A percentile compares a stretch with the other conserved stretches of the same genome.
Conservation (phyloP, 53 echinoderm and acorn worm genomes). For the Hippasteria phrygiana region DNA sequence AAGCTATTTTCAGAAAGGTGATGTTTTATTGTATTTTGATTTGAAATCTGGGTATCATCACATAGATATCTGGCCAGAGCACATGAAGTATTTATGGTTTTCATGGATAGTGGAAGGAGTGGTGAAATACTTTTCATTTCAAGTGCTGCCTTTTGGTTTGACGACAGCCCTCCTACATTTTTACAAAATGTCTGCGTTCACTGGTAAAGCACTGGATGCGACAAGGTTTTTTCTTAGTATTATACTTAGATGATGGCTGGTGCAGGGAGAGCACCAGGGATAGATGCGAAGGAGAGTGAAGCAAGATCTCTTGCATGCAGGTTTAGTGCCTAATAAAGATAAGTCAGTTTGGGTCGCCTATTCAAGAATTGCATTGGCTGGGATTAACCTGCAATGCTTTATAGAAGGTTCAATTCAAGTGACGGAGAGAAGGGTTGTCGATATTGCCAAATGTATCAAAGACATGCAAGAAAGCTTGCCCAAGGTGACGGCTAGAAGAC, state of each 20-base stretch:
- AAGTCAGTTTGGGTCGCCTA: constrained; percentile 6
- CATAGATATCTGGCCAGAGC: constrained; percentile 45
- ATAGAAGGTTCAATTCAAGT: background rate
- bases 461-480: background rate
- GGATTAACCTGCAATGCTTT: too few species aligned
- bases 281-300: background rate
- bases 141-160: constrained; percentile 65
- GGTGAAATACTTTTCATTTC: constrained; percentile 31
- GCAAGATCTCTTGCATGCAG: background rate
- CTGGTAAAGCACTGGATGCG: constrained; percentile 53
- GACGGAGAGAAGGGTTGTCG: background rate
- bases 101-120: constrained; percentile 20
- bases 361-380: too few species aligned
- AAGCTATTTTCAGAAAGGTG: constrained; percentile 44
- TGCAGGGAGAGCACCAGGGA: background rate
- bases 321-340: constrained; percentile 19
- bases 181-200: constrained; percentile 42
- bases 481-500: background rate
- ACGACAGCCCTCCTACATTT: constrained; percentile 59
- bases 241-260: constrained; percentile 68
- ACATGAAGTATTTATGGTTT: constrained; percentile 44
- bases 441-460: background rate
- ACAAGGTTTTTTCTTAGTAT: constrained; percentile 8
- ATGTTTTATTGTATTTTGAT: constrained; percentile 48
- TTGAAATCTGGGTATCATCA: constrained; percentile 66